Percentiles rank a stretch among this genome's conserved stretches.
Evolutionary conservation across 2,797 vertebrate genomes (phyloP).

Genomic region (Pseudochromis fuscus): DNA sequence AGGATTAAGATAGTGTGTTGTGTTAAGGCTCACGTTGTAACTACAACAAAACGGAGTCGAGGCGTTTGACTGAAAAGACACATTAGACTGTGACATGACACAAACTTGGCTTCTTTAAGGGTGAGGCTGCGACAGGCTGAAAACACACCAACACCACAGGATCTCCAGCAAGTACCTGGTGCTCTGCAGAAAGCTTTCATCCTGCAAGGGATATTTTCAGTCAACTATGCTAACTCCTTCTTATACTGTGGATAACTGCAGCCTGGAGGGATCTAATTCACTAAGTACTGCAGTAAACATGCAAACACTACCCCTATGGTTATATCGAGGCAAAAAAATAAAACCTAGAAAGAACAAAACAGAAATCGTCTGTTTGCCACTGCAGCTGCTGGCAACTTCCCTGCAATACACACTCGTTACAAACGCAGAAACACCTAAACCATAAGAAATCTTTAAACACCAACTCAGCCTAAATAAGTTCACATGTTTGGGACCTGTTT

Average conservation of each 20-base stretch:
- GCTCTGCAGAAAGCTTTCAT: not conserved
- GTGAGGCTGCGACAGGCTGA: not conserved
- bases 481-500: no score
- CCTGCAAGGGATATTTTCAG: slow-evolving; percentile 4
- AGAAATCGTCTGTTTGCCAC: no score
- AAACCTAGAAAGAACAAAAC: not conserved
- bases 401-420: no score
- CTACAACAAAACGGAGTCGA: slow-evolving; percentile 31
- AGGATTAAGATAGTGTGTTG: slow-evolving; percentile 65
- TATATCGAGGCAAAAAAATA: not conserved
- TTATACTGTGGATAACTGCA: not conserved
- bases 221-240: not conserved
- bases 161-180: not conserved
- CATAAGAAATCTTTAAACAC: no score
- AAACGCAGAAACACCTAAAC: no score
- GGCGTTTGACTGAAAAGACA: slow-evolving; percentile 15
- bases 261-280: not conserved
- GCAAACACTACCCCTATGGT: not conserved
- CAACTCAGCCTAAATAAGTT: no score
- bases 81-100: not conserved
- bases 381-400: no score
- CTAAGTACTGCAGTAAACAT: not conserved
- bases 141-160: not conserved
- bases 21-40: slow-evolving; percentile 27
- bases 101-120: not conserved